phyloP scores from a whole-genome alignment of 2,888 invertebrate species.

The Microdon myrmicae region DNA sequence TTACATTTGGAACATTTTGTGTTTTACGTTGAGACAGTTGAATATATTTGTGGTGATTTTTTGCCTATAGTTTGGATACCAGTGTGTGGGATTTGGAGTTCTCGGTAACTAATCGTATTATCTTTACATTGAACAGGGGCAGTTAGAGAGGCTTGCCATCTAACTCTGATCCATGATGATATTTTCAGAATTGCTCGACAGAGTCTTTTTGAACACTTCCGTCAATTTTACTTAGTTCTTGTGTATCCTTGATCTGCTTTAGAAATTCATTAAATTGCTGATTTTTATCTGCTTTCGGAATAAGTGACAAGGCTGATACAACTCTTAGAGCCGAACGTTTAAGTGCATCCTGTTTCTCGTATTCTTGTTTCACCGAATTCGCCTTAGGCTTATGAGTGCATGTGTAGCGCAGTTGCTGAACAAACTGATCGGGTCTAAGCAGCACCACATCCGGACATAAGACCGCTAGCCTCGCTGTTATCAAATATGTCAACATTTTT shows the following conservation, averaged over 20 bases:
- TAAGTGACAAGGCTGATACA: conserved; percentile 89
- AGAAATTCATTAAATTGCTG: conserved; percentile 93
- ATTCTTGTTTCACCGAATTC: conserved; percentile 98
- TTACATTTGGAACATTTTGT: too few relatives aligned
- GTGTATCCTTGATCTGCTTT: conserved; percentile 87
- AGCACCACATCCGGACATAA: conserved; percentile 94
- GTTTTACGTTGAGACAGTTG: too few relatives aligned
- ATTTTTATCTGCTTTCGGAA: conserved; percentile 96
- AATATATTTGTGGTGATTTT: too few relatives aligned
- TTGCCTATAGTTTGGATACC: too few relatives aligned
- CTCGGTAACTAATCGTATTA: neutral
- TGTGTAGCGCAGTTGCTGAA: conserved; percentile 91
- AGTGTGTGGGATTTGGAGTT: too few relatives aligned
- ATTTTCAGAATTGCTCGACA: conserved; percentile 59
- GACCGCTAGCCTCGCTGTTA: conserved; percentile 92
- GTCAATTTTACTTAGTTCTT: conserved; percentile 89
- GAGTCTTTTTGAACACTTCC: conserved; percentile 91
- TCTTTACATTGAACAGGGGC: neutral
- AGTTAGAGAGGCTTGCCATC: too few relatives aligned
- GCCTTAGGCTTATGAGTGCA: conserved; percentile 97
- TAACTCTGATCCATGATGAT: conserved; percentile 67
- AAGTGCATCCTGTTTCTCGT: conserved; percentile 98
- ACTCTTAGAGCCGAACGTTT: conserved; percentile 96
- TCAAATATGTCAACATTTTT: conserved; percentile 98
- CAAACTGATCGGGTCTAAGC: conserved; percentile 90